Base-by-base conservation (phyloP, 2,113 vertebrate species). In the Coryphaenoides rupestris region DNA sequence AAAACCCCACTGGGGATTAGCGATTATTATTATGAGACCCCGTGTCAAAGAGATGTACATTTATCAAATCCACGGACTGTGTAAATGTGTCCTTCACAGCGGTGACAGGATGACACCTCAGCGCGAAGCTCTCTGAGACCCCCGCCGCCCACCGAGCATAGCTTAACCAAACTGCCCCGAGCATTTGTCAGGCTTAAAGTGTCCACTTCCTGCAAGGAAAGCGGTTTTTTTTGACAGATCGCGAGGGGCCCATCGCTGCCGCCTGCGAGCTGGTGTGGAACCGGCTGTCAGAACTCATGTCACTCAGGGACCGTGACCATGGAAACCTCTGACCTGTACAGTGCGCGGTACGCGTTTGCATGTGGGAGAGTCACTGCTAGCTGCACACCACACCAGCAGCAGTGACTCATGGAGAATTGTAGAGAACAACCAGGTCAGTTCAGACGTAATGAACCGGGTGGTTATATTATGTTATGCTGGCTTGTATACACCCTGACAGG, bases 241-340 rank as follows among this genome's bases (percentile, higher is more conserved):
- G 15, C n/a, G 60, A 56, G 24, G 50, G 24, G 50, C 40, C 46
- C 56, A 56, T 49, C 14, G n/a, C 16, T 17, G n/a, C 16, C 52
- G 58, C 21, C 49, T 55, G 4, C 6, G 45, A 74, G 24, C 28
- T 57, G 58, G 14, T 24, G 65, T 54, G 63, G 67, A 66, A 64
- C 50, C 4, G 55, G 21, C 63, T 55, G 67, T 68, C 74, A 71
- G 26, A 21, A n/a, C 21, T 33, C 62, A 58, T 73, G 73, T 70
- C 64, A 62, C 3, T 80, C 70, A 23, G 15, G 55, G 26, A 9
- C n/a, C 50, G 52, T 58, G 50, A 55, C 56, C 7, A 1, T 1
- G 28, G 22, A 59, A 50, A 69, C 74, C 69, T 17, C 55, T 65
- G 69, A 67, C 69, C 57, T 62, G 21, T 46, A 54, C 52, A 53